phyloP scores from a whole-genome alignment of 2,888 invertebrate genomes.

The Lasioglossum lativentre region DNA sequence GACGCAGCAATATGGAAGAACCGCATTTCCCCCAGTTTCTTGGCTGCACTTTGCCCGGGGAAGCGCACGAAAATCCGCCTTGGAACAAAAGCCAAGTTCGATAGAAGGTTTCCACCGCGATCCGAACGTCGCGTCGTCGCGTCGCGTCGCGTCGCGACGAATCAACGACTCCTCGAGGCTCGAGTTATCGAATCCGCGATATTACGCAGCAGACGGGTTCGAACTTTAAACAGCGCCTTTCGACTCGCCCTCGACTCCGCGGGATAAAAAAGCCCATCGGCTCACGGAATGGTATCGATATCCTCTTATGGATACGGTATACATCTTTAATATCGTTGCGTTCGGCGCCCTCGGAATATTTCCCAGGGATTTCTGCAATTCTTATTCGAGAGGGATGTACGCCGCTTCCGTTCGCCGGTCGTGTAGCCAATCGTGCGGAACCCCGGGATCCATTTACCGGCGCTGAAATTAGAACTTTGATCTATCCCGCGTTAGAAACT shows the following conservation, averaged over 20 bases:
- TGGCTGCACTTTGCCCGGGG: not conserved
- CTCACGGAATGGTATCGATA: slow-evolving; percentile 49
- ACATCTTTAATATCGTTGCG: slow-evolving; percentile 58
- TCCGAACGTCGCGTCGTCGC: not conserved
- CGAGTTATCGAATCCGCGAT: slow-evolving; percentile 54
- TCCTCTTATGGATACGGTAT: slow-evolving; percentile 57
- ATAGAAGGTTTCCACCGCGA: slow-evolving; percentile 37
- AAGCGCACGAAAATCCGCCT: not conserved
- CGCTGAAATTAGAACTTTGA: slow-evolving; percentile 6
- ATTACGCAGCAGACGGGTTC: slow-evolving; percentile 47
- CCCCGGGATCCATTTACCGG: not conserved
- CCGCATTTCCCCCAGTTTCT: slow-evolving; percentile 26
- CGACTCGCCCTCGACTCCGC: not conserved
- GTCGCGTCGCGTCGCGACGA: slow-evolving; percentile 2
- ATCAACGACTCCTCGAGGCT: slow-evolving; percentile 42
- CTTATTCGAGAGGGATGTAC: slow-evolving; percentile 37
- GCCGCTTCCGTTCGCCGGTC: not conserved
- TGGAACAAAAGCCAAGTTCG: slow-evolving; percentile 51
- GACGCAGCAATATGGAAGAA: slow-evolving; percentile 42
- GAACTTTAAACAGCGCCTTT: slow-evolving; percentile 41
- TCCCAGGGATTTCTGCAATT: slow-evolving; percentile 47
- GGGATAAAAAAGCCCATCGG: slow-evolving; percentile 27
- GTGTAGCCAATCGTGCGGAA: not conserved
- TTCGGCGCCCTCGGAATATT: slow-evolving; percentile 37
- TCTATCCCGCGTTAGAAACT: not conserved